Evolutionary conservation across 2,888 invertebrate genomes (phyloP).

Genomic region (Drosophila kuntzei): DNA sequence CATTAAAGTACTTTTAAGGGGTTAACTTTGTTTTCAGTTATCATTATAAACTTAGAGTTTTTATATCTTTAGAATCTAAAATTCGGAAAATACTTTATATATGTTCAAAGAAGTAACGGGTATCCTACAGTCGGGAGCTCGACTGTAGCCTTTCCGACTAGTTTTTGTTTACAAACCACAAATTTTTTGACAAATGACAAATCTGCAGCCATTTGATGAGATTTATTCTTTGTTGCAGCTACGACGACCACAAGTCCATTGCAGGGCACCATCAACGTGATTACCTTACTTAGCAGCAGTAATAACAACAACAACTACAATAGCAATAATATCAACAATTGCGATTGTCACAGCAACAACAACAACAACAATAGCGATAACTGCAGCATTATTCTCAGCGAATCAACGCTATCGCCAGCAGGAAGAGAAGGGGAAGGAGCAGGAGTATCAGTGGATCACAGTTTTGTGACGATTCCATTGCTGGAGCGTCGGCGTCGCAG

Average conservation of each 20-base stretch:
- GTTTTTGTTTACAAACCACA: too few relatives aligned
- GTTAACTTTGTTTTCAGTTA: too few relatives aligned
- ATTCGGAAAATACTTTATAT: too few relatives aligned
- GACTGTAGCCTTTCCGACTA: too few relatives aligned
- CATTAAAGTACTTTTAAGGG: too few relatives aligned
- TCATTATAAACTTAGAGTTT: too few relatives aligned
- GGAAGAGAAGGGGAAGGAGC: conserved; percentile 5
- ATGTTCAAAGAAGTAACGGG: too few relatives aligned
- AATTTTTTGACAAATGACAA: conserved; percentile 19
- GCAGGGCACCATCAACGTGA: conserved; percentile 52
- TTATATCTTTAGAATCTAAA: too few relatives aligned
- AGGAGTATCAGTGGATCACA: conserved; percentile 29
- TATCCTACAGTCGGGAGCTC: too few relatives aligned
- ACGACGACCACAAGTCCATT: conserved; percentile 17
- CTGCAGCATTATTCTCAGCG: conserved; percentile 20
- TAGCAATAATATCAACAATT: conserved; percentile 33
- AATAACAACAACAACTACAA: conserved; percentile 37
- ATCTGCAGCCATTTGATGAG: conserved; percentile 38
- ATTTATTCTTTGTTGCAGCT: conserved; percentile 40
- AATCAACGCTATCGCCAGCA: conserved; percentile 16
- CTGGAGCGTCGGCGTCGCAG: conserved; percentile 65
- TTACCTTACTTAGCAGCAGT: conserved; percentile 49
- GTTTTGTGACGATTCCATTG: conserved; percentile 66
- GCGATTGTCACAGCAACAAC: conserved; percentile 24
- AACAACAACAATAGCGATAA: conserved; percentile 33